Base-by-base conservation (phyloP, 2,888 invertebrate genomes). In the Eristalinus sepulchralis region DNA sequence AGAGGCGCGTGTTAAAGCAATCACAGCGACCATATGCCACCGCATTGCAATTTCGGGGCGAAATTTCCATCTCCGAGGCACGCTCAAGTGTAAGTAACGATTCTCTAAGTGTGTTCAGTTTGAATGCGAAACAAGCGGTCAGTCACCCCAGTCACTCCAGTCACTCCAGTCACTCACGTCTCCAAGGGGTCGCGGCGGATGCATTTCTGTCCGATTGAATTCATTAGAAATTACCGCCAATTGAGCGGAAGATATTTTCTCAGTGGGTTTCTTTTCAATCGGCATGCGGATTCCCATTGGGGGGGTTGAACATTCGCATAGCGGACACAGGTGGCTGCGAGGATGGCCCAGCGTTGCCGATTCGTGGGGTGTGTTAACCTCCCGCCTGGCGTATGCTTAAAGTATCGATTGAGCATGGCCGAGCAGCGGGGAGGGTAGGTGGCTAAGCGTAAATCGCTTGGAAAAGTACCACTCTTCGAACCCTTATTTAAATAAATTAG, bases 401-500 rank as follows among this genome's bases (percentile, higher is more conserved):
- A 68, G 72, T 60, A 81, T 81, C 70, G 81, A 76, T 68, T 68
- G 62, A 24, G 11, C 31, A 73, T 67, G 27, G 72, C 27, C 33
- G 53, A 36, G 33, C 67, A 55, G 55, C 57, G 33, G 36, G 33
- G 66, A 20, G 64, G 67, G 31, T 27, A 27, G 17, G 8, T 8
- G 47, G 6, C 17, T 47, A 8, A 47, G 47, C 62, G 82, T 70
- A 82, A 85, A 85, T 85, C 85, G 85, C 60, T 85, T 77, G 85
- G 85, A 85, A 85, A 85, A 82, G 57, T 59, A 67, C 72, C 34
- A 62, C 77, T 70, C 72, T 36, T 72, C 10, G 76, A 59, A 80
- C 75, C 80, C 80, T 59, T 82, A 82, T 85, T 82, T 85, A 85
- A 85, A 85, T 82, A 82, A 77, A 85, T 85, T 78, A 85, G 73